phyloP scores from a whole-genome alignment of 2,888 invertebrate genomes.

The Scaptomyza tumidula region DNA sequence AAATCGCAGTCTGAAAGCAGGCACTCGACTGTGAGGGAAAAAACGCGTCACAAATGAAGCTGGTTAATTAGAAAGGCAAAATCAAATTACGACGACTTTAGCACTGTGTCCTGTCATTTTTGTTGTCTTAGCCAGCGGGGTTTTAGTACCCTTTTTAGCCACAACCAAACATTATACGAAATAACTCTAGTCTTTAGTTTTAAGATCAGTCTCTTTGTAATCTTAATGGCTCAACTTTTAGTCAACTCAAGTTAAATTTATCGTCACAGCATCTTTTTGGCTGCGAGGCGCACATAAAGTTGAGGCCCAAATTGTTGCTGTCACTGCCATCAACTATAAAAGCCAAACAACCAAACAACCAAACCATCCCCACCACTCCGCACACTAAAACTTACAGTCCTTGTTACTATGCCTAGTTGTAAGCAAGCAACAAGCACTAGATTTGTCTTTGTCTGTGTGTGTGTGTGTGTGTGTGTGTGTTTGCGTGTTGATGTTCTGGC shows the following conservation, averaged over 20 bases:
- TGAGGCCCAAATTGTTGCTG: conserved; percentile 48
- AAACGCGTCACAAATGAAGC: conserved; percentile 23
- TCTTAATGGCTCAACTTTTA: conserved; percentile 67
- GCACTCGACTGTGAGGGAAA: conserved; percentile 6
- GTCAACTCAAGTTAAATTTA: conserved; percentile 67
- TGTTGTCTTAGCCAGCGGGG: conserved; percentile 29
- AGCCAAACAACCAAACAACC: conserved; percentile 36
- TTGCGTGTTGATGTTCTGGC: conserved; percentile 32
- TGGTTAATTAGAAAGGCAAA: conserved; percentile 44
- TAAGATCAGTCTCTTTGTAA: conserved; percentile 53
- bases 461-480: conserved; percentile 36
- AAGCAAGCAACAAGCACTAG: conserved; percentile 53
- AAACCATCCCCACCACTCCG: neutral
- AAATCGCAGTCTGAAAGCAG: conserved; percentile 10
- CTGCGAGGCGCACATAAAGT: conserved; percentile 62
- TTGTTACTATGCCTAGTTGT: conserved; percentile 56
- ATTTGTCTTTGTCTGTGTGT: conserved; percentile 36
- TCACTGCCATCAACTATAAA: conserved; percentile 58
- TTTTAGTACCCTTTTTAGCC: conserved; percentile 37
- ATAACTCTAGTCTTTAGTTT: conserved; percentile 34
- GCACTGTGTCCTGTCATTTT: conserved; percentile 19
- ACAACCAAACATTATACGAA: conserved; percentile 12
- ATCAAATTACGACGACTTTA: conserved; percentile 44
- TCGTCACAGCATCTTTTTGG: conserved; percentile 55
- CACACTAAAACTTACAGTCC: conserved; percentile 7